These are phyloP conservation scores for Macrocentrus cingulum DNA, from an alignment of 1,140 invertebrate species.

Conservation along the genomic window DNA sequence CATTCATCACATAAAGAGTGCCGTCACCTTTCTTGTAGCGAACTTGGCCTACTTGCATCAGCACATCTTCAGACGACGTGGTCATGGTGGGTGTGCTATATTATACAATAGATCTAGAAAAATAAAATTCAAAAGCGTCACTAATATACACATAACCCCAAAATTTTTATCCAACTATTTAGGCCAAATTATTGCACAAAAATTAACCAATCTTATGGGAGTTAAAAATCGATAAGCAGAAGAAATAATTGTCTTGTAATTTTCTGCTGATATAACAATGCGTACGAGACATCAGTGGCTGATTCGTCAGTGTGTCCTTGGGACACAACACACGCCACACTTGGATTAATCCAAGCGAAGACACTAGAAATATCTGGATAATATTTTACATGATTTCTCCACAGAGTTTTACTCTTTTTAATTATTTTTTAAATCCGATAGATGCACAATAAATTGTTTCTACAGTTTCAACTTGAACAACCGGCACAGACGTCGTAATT, in stretches of 20 bases:
- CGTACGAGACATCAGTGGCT: conserved; percentile 19
- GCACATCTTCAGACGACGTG: conserved; percentile 87
- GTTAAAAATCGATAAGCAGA: background rate
- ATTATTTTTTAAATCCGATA: background rate
- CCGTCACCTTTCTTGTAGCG: conserved; percentile 96
- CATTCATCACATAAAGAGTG: conserved; percentile 92
- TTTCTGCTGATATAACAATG: conserved; percentile 1
- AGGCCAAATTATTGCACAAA: too few relatives aligned
- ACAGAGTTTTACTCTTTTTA: background rate
- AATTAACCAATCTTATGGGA: background rate
- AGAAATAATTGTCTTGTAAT: background rate
- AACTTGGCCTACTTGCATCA: conserved; percentile 88
- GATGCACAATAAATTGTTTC: background rate
- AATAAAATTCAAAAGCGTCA: conserved; percentile 18
- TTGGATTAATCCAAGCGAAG: conserved; percentile 6
- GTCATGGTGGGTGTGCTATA: conserved; percentile 63
- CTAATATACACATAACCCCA: too few relatives aligned
- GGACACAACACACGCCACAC: conserved; percentile 20
- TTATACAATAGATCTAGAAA: conserved; percentile 39
- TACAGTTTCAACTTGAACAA: background rate
- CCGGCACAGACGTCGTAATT: background rate
- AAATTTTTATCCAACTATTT: too few relatives aligned
- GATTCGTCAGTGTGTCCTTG: conserved; percentile 42
- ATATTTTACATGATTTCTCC: background rate
- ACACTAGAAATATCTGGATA: conserved; percentile 4